These are phyloP conservation scores for Apantesis nais DNA, from an alignment of 2,888 invertebrate genomes.

Conservation along the genomic window DNA sequence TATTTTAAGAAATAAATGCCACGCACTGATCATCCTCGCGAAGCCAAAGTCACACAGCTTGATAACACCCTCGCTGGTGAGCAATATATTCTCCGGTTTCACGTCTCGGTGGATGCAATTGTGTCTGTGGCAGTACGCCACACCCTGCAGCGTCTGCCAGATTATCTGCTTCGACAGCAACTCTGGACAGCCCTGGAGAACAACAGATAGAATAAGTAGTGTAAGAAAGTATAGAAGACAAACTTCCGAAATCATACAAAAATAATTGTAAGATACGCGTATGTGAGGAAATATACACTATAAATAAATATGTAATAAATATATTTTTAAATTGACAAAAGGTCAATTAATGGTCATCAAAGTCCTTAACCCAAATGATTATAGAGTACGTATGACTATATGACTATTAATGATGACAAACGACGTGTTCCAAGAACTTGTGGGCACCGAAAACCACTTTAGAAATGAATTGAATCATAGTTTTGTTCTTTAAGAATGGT, in stretches of 20 bases:
- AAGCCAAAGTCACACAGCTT: conserved; percentile 99
- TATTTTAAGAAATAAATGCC: conserved; percentile 20
- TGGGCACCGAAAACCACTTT: no score
- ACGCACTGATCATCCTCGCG: conserved; percentile 95
- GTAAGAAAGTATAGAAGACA: not conserved
- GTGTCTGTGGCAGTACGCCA: conserved; percentile 98
- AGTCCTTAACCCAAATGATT: no score
- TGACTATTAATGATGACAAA: no score
- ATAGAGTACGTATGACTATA: no score
- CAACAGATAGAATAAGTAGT: not conserved
- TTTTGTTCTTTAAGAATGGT: no score
- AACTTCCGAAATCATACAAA: not conserved
- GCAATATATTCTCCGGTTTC: conserved; percentile 99
- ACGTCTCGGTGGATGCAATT: conserved; percentile 98
- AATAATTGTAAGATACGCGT: no score
- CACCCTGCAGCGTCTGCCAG: conserved; percentile 97
- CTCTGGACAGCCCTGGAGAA: conserved; percentile 93
- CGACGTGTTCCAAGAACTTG: no score
- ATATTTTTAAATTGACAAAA: no score
- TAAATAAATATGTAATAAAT: no score
- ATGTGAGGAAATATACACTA: no score
- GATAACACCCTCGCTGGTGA: conserved; percentile 96
- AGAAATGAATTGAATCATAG: no score
- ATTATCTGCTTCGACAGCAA: conserved; percentile 95
- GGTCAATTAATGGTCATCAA: no score